Percentiles rank a stretch among this genome's conserved stretches.
Evolutionary conservation across 1,140 invertebrate species (phyloP).

Genomic region (Plectus sambesii): DNA sequence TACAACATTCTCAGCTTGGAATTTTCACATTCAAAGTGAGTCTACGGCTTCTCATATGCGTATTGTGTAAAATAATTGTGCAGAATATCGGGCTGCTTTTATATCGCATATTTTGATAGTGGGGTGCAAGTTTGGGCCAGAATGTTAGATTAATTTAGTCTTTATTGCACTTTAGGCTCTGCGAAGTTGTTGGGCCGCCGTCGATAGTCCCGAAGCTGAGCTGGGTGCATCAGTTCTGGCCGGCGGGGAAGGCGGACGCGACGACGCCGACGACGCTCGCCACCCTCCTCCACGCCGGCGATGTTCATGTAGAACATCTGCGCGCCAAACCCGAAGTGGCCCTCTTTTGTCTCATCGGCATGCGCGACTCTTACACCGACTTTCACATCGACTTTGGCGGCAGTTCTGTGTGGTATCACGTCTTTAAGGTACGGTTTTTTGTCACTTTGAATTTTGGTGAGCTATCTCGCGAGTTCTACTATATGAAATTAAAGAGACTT

Average conservation of each 20-base stretch:
- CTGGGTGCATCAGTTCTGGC: conserved; percentile 23
- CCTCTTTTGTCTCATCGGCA: conserved; percentile 80
- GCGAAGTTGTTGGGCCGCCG: conserved; percentile 18
- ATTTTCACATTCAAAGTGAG: conserved; percentile 17
- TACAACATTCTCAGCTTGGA: conserved; percentile 27
- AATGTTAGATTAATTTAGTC: conserved; percentile 11
- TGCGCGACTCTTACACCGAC: conserved; percentile 76
- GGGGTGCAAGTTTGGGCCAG: too few species aligned
- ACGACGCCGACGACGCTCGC: neutral
- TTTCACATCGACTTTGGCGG: conserved; percentile 91
- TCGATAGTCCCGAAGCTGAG: conserved; percentile 20
- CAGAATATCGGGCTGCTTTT: too few species aligned
- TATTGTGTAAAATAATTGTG: neutral
- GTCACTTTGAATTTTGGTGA: conserved; percentile 1
- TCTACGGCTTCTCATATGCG: conserved; percentile 6
- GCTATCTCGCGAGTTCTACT: too few species aligned
- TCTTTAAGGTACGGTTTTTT: conserved; percentile 55
- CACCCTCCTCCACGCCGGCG: neutral
- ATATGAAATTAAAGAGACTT: too few species aligned
- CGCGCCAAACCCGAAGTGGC: conserved; percentile 59
- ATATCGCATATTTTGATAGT: too few species aligned
- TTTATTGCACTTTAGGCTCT: conserved; percentile 12
- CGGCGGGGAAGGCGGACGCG: conserved; percentile 6
- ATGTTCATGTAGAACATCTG: conserved; percentile 14
- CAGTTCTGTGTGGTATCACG: conserved; percentile 86